Base-by-base conservation (phyloP, 2,888 invertebrate species). In the Eucera pruinosa region DNA sequence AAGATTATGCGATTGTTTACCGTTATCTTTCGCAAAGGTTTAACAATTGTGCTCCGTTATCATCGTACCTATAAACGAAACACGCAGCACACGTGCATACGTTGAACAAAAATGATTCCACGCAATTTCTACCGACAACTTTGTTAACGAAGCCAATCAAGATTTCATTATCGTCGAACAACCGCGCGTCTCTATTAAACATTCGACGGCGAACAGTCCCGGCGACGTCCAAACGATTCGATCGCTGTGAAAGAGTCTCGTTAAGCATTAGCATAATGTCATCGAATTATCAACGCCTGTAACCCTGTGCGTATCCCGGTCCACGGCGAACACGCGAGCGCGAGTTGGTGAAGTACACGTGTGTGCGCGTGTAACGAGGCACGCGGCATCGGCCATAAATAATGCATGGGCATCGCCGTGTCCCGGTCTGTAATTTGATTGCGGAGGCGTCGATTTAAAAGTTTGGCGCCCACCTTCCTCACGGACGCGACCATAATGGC, bases 391-490 rank as follows among this genome's bases (percentile, higher is more conserved):
- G 86, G 86, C 86, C 89, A 90, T 90, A 90, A 90, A 90, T 90
- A 90, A 90, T 90, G 89, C 89, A 90, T 90, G 87, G 86, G 83
- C 84, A 78, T 83, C 82, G 84, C 80, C 87, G 85, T 88, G 89
- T 88, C 89, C 86, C 87, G 88, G 85, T 87, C 89, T 90, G 89
- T 90, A 91, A 90, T 91, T 91, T 90, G 88, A 91, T 90, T 90
- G 90, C 88, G 90, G 89, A 90, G 91, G 90, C 91, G 90, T 90
- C 86, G 87, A 88, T 89, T 89, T 85, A 87, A 87, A 89, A 87
- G 86, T 89, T 89, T 86, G 86, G 88, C 87, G 86, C 88, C 87
- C 86, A 86, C 85, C 86, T 79, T 83, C 81, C 78, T 54, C 83
- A 86, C 82, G 73, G 80, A 85, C 79, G 80, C 82, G 77, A 77